These are phyloP conservation scores for Lytechinus pictus DNA, from an alignment of 35 echinoderm and acorn worm species.

Conservation along the genomic window DNA sequence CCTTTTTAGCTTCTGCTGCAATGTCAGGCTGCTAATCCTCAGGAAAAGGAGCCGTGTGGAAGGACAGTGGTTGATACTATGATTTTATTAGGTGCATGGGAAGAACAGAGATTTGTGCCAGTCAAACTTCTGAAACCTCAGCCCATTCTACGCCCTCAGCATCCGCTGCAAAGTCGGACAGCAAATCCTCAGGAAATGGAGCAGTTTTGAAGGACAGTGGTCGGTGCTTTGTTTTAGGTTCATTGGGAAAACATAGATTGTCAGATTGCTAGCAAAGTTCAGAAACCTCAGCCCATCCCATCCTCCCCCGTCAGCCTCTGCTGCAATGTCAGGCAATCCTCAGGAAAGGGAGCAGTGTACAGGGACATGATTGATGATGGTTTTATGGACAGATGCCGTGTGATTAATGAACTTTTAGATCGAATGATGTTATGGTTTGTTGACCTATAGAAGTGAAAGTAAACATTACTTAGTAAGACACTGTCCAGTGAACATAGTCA, in stretches of 20 bases:
- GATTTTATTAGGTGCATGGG: not conserved
- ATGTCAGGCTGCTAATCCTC: not conserved
- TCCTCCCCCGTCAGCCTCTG: constrained; percentile 41
- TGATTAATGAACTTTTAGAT: too few species aligned
- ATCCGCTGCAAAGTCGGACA: too few species aligned
- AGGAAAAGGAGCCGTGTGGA: not conserved
- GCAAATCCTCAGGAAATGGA: too few species aligned
- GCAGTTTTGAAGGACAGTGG: too few species aligned
- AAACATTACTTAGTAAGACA: not conserved
- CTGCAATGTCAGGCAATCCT: not conserved
- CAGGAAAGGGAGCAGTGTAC: constrained; percentile 12
- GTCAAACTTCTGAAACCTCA: constrained; percentile 67
- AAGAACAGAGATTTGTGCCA: not conserved
- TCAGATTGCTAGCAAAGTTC: constrained; percentile 78
- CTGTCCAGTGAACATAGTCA: not conserved
- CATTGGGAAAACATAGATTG: constrained; percentile 77
- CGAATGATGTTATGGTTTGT: too few species aligned
- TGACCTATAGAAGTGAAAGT: too few species aligned
- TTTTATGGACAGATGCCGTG: not conserved
- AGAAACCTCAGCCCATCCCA: constrained; percentile 77
- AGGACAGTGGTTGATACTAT: not conserved
- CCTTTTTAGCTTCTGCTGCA: not conserved
- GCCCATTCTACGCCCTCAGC: not conserved
- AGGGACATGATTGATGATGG: not conserved
- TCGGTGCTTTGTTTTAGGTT: too few species aligned